Evolutionary conservation across 2,797 vertebrate species (phyloP).

Genomic region (Coregonus suidteri): DNA sequence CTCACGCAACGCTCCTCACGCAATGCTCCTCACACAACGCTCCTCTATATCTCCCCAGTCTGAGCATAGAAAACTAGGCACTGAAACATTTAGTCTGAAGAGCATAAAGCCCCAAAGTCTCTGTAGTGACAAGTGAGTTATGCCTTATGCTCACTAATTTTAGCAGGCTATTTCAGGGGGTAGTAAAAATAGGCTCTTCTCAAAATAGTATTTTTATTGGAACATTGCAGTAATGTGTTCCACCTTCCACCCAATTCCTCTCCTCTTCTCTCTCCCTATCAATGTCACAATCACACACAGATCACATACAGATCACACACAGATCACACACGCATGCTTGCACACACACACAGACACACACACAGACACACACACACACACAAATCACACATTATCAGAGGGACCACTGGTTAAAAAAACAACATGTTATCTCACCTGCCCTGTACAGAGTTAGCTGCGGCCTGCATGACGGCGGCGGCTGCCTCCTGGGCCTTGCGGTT

Average conservation of each 20-base stretch:
- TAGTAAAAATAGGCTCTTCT: constrained; percentile 15
- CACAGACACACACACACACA: neutral
- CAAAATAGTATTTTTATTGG: constrained; percentile 7
- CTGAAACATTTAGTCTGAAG: constrained; percentile 5
- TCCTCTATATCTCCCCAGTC: neutral
- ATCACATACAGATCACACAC: neutral
- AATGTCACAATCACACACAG: constrained; percentile 7
- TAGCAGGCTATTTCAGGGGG: constrained; percentile 27
- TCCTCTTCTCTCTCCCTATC: neutral
- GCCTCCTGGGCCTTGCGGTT: constrained; percentile 93
- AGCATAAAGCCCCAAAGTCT: neutral
- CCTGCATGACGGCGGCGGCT: constrained; percentile 81
- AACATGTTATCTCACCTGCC: constrained; percentile 80
- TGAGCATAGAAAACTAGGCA: constrained; percentile 14
- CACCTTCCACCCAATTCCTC: constrained; percentile 2
- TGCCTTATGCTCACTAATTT: constrained; percentile 23
- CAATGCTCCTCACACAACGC: too few species aligned
- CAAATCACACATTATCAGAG: neutral
- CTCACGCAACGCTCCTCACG: too few species aligned
- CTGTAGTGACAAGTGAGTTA: constrained; percentile 21
- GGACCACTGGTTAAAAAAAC: neutral
- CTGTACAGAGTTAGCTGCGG: constrained; percentile 87
- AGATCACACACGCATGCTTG: neutral
- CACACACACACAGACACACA: neutral
- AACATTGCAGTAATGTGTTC: neutral